Evolutionary conservation across 2,888 invertebrate genomes (phyloP), one percentile per base, ranked within the genome.

Genomic region (Lathronympha strigana): DNA sequence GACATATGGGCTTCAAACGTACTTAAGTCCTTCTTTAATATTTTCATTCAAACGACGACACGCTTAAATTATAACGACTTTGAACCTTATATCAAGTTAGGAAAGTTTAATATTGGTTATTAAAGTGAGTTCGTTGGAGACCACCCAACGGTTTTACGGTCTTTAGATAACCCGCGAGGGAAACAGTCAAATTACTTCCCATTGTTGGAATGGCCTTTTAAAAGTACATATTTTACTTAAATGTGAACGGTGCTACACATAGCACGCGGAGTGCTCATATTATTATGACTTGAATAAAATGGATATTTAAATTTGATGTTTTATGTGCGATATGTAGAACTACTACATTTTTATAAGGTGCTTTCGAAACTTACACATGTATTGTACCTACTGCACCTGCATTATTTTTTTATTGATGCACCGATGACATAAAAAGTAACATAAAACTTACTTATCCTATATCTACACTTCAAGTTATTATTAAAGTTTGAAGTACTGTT

Each of bases 161-260:
- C 43, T 28, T 19, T 45, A 45, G 43, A 57, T 57, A 45, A 57
- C 43, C 57, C 31, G 57, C 9, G 31, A 57, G 45, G 55, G 19
- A 54, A 57, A 57, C 57, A 28, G 57, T 57, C 57, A 33, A 57
- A 57, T 57, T 45, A 43, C 43, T 40, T 45, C 43, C 31, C 45
- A 57, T 57, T 57, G 57, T 45, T 8, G 43, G 21, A 43, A 57
- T 45, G 57, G 45, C 57, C 57, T 57, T 57, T 57, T 57, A 57
- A 57, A 57, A 57, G 57, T 57, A 45, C 57, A 57, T 57, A 57
- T 43, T 45, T 57, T 57, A 57, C 43, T 43, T 43, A 45, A 57
- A 57, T 45, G 43, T 45, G 57, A 55, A 17, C 28, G 15, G 15
- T 38, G 31, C 45, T 9, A 57, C 43, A 57, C 19, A 57, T 57